These are phyloP conservation scores for Lutraria lutraria DNA, from an alignment of 2,888 invertebrate genomes.

Conservation along the genomic window DNA sequence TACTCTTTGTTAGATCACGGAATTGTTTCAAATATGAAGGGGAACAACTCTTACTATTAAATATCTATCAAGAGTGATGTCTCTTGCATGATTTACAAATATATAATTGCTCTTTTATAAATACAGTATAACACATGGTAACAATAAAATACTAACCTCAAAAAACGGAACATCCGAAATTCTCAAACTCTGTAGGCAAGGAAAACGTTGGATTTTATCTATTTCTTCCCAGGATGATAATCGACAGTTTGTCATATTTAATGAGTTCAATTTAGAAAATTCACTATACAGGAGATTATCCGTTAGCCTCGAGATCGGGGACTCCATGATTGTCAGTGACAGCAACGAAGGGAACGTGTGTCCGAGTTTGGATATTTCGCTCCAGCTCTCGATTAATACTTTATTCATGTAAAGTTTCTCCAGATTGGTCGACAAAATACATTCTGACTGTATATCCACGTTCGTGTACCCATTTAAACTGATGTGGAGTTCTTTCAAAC, in stretches of 20 bases:
- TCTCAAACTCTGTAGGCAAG: constrained; percentile 93
- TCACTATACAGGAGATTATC: constrained; percentile 62
- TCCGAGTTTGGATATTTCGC: constrained; percentile 93
- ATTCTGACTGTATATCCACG: constrained; percentile 82
- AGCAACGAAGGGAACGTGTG: constrained; percentile 95
- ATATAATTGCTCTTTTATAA: too few relatives aligned
- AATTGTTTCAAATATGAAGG: too few relatives aligned
- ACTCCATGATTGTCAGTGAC: constrained; percentile 91
- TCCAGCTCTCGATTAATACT: constrained; percentile 94
- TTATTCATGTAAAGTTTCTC: constrained; percentile 95
- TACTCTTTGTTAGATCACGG: too few relatives aligned
- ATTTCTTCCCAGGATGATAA: constrained; percentile 96
- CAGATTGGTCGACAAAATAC: constrained; percentile 87
- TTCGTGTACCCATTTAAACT: constrained; percentile 92
- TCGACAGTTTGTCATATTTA: constrained; percentile 94
- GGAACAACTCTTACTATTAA: too few relatives aligned
- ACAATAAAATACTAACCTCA: too few relatives aligned
- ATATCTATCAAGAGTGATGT: too few relatives aligned
- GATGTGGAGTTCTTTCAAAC: constrained; percentile 95
- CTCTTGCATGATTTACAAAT: too few relatives aligned
- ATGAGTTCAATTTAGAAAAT: constrained; percentile 88
- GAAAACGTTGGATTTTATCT: constrained; percentile 94
- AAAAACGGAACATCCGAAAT: constrained; percentile 92
- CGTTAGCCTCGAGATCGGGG: constrained; percentile 73
- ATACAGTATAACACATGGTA: background rate